Base-by-base conservation (phyloP, 2,113 vertebrate species). In the Neoarius graeffei region DNA sequence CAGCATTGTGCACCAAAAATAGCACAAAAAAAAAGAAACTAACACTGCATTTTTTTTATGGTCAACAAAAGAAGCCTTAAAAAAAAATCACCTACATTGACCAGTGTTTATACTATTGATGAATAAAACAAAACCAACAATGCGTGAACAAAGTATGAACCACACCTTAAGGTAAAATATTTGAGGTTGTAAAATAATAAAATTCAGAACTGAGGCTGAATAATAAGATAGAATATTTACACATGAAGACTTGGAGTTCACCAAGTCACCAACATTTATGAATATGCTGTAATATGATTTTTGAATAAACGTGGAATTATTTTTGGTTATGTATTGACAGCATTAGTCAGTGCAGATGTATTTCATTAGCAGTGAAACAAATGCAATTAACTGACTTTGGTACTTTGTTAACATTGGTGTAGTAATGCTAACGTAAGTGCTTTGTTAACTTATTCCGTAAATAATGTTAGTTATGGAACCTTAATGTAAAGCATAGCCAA, bases 171-270 rank as follows among this genome's bases (percentile, higher is more conserved):
- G 19, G 74, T n/a, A 79, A 42, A 42, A 76, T 76, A 42, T 13
- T 50, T 76, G 73, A 76, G 20, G 42, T 76, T 50, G 69, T 73
- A 42, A 73, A 42, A 73, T 73, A 42, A 73, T 48, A 76, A 76
- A 76, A 76, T 11, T 25, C 20, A 50, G 20, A 11, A 5, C 73
- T 42, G 7, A 73, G 69, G 14, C 30, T 42, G 15, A 9, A 42
- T 35, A 42, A 73, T 73, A 19, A 19, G 11, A 19, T 19, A 42
- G 2, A 50, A 50, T 25, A 73, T 48, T 48, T 42, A 50, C 4
- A 76, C 48, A 6, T 73, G 6, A 9, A 76, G 35, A 76, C 20
- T 23, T 52, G 23, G 74, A 52, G 10, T 77, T 77, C 4, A 77
- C 10, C 2, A 25, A 2, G 9, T n/a, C n/a, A 54, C n/a, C 23